Evolutionary conservation across 2,797 vertebrate species (phyloP), one percentile per base, ranked within the genome.

Genomic region (Oryzias sinensis): DNA sequence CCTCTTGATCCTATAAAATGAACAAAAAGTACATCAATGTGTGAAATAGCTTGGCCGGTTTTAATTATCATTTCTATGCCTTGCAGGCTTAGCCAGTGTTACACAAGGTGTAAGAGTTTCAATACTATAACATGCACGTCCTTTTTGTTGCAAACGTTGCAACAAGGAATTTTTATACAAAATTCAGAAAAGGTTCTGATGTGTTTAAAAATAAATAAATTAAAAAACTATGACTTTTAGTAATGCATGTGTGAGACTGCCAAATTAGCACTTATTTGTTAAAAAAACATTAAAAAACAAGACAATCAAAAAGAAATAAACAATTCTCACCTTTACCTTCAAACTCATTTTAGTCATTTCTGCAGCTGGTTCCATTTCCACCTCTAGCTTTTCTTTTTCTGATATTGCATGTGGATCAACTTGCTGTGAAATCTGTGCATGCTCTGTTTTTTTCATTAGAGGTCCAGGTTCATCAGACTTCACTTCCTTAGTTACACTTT

Each of bases 1-100:
- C 72, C 58, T 67, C 65, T 53, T 77, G 56, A 1, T 61, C 74
- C 87, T 89, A 58, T 49, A 80, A 42, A 76, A 54, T 56, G 6
- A 33, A 14, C 44, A 52, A 56, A 66, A 51, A 43, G 16, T 29
- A 41, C 9, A 11, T 37, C 0, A 37, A 37, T 37, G 29, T 33
- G 29, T 33, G 29, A 33, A 33, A 33, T 33, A 33, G 29, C 9
- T 27, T 27, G 27, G 5, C 5, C 7, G 6, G 5, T 27, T 27
- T 37, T 37, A 37, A 37, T 9, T 37, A 37, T 11, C 3, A 37
- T 37, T 37, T 37, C 9, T 37, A 11, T 11, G 9, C 33, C 33
- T 37, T 37, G 9, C 33, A 37, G 33, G 13, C 33, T 9, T 33
- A 33, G 25, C 1, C 25, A 27, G 8, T 33, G 11, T 33, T 9